Conservation (phyloP, 1,140 invertebrate genomes). For the Drosophila takahashii region DNA sequence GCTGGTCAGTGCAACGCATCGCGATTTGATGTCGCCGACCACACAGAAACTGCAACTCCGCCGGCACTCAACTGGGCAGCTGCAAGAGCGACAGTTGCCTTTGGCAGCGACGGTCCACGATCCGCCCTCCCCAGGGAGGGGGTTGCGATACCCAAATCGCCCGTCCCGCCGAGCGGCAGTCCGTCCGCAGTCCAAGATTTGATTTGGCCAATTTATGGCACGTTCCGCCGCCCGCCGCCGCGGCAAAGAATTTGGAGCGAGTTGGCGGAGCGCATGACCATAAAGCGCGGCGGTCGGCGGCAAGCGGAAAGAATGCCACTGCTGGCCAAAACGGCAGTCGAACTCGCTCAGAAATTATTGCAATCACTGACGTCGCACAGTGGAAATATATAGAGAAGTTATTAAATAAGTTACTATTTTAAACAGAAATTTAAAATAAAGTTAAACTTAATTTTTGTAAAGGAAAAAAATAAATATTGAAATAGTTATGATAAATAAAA, state of each 20-base stretch:
- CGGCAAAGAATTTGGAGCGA: slow-evolving; percentile 73
- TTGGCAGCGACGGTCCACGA: slow-evolving; percentile 10
- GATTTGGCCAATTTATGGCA: slow-evolving; percentile 83
- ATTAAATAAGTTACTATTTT: no score
- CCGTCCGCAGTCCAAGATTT: slow-evolving; percentile 65
- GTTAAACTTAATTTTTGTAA: no score
- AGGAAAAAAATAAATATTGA: no score
- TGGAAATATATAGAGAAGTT: neutral
- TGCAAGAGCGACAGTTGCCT: slow-evolving; percentile 7
- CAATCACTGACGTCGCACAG: slow-evolving; percentile 38
- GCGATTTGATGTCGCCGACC: slow-evolving; percentile 21
- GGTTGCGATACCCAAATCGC: slow-evolving; percentile 57
- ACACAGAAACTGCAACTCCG: slow-evolving; percentile 12
- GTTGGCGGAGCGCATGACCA: slow-evolving; percentile 70
- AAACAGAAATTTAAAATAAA: no score
- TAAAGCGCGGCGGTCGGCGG: slow-evolving; percentile 61
- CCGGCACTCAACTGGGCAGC: neutral
- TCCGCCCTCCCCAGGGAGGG: slow-evolving; percentile 22
- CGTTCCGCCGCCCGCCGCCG: slow-evolving; percentile 60
- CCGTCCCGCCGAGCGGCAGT: slow-evolving; percentile 52
- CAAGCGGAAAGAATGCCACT: slow-evolving; percentile 69
- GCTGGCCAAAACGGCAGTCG: slow-evolving; percentile 61
- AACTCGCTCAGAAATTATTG: slow-evolving; percentile 69
- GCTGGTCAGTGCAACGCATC: slow-evolving; percentile 1
- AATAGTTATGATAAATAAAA: no score